phyloP scores from a whole-genome alignment of 2,888 invertebrate genomes.

The Acrobasis repandana region DNA sequence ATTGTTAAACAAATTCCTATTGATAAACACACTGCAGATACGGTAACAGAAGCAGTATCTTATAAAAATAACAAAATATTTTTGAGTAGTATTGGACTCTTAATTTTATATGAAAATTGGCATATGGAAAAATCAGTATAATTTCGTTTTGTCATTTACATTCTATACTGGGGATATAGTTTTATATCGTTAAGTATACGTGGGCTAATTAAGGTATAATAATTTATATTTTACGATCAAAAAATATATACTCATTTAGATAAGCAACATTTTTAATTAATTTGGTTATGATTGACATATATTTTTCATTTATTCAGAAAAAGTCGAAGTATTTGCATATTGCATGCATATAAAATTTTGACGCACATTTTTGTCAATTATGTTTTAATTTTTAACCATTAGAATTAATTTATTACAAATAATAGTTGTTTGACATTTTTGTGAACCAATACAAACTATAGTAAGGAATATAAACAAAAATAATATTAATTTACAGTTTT shows the following conservation, averaged over 20 bases:
- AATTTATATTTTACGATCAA: conserved; percentile 64
- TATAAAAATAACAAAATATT: background rate
- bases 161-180: conserved; percentile 21
- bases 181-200: conserved; percentile 37
- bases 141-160: conserved; percentile 6
- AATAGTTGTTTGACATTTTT: too few species aligned
- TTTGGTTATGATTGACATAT: background rate
- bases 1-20: background rate
- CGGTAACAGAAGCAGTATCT: background rate
- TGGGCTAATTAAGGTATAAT: conserved; percentile 39
- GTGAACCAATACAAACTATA: too few species aligned
- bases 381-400: background rate
- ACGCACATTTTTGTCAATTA: conserved; percentile 9
- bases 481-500: background rate
- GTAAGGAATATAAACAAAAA: background rate
- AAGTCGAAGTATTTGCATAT: background rate
- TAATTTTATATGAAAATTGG: conserved; percentile 20
- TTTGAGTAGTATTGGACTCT: background rate
- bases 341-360: conserved; percentile 7
- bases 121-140: conserved; percentile 13
- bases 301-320: background rate
- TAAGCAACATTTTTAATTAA: conserved; percentile 33
- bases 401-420: too few species aligned
- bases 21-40: background rate
- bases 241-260: conserved; percentile 71